Percentiles rank a stretch among this genome's conserved stretches.
Conservation (phyloP, 2,888 invertebrate genomes). For the Eubasilissa splendida region DNA sequence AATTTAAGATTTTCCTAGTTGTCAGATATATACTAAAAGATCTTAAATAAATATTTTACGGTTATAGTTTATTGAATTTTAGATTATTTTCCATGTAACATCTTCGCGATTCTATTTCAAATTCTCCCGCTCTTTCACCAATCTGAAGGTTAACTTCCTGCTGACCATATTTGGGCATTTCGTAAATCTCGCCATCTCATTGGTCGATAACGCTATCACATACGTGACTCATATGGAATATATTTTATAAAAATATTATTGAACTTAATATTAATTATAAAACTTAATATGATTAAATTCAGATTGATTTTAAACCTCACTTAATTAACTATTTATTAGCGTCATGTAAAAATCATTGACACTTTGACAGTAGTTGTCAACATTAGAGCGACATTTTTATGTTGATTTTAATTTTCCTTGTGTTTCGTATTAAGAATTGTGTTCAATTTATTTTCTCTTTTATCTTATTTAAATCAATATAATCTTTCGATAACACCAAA, state of each 20-base stretch:
- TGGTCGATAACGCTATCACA: constrained; percentile 69
- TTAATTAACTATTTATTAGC: background rate
- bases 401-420: too few relatives aligned
- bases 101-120: constrained; percentile 8
- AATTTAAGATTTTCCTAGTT: too few relatives aligned
- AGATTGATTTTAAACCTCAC: background rate
- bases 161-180: constrained; percentile 79
- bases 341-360: constrained; percentile 2
- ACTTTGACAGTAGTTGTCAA: constrained; percentile 12
- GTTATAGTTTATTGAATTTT: too few relatives aligned
- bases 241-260: background rate
- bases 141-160: constrained; percentile 62
- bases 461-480: too few relatives aligned
- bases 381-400: background rate
- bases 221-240: constrained; percentile 43
- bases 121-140: constrained; percentile 5
- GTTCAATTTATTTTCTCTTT: too few relatives aligned
- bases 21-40: too few relatives aligned
- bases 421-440: too few relatives aligned
- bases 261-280: background rate
- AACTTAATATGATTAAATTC: background rate
- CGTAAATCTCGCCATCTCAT: constrained; percentile 72
- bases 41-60: too few relatives aligned
- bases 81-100: background rate
- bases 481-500: too few relatives aligned